Percentiles rank a stretch among this genome's conserved stretches.
phyloP scores from a whole-genome alignment of 2,797 vertebrate species.

The Epinephelus malabaricus region DNA sequence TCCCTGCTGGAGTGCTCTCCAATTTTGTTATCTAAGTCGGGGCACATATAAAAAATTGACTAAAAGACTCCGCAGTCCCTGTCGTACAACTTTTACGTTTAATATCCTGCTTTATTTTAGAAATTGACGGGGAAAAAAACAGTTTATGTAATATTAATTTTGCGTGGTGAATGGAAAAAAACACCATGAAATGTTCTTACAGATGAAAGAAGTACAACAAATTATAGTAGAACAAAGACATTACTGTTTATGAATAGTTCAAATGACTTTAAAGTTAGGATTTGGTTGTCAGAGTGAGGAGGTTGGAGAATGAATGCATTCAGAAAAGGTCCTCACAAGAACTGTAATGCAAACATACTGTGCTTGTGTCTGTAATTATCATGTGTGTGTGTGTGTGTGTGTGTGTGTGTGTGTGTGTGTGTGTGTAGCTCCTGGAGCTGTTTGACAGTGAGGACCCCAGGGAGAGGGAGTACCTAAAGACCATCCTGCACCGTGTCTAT shows the following conservation, averaged over 20 bases:
- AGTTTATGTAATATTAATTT: slow-evolving; percentile 15
- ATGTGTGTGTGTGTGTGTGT: slow-evolving; percentile 33
- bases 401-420: slow-evolving; percentile 20
- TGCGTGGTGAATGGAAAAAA: background rate
- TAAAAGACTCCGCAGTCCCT: background rate
- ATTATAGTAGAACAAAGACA: too few relatives aligned
- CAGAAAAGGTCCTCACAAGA: background rate
- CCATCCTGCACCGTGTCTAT: slow-evolving; percentile 94
- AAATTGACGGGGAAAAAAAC: background rate
- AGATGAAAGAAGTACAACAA: background rate
- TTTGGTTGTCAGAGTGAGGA: background rate
- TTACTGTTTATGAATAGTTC: background rate
- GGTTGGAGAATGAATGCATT: background rate
- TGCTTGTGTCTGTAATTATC: slow-evolving; percentile 30
- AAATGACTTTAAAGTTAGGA: background rate
- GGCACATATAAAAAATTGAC: slow-evolving; percentile 11
- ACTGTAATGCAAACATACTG: slow-evolving; percentile 1
- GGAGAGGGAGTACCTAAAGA: slow-evolving; percentile 95
- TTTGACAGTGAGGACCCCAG: slow-evolving; percentile 95
- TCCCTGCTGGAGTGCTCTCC: background rate
- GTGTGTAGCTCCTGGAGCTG: slow-evolving; percentile 89
- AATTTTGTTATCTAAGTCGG: background rate
- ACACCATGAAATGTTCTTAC: slow-evolving; percentile 3
- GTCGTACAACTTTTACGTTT: background rate
- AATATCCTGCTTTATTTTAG: background rate